These are phyloP conservation scores for Xylota segnis DNA, from an alignment of 2,888 invertebrate genomes.

Conservation along the genomic window DNA sequence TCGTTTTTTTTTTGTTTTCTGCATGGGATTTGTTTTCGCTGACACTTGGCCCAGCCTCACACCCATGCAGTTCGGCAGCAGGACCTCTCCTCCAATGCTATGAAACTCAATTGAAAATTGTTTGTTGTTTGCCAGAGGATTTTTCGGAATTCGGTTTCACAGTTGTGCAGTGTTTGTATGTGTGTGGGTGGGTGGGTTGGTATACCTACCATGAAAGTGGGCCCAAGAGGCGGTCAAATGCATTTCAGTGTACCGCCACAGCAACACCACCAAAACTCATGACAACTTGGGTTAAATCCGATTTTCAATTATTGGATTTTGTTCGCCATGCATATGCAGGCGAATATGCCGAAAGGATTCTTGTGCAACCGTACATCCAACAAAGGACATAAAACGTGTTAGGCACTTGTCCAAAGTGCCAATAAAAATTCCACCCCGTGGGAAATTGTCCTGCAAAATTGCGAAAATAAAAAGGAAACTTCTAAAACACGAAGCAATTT, in stretches of 20 bases:
- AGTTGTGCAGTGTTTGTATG: constrained; percentile 10
- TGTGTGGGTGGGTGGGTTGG: too few species aligned
- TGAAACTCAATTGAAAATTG: constrained; percentile 76
- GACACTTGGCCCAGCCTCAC: constrained; percentile 1
- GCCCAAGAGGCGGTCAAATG: constrained; percentile 49
- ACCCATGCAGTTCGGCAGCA: background rate
- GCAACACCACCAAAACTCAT: constrained; percentile 62
- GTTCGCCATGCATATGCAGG: constrained; percentile 62
- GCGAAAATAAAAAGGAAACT: constrained; percentile 9
- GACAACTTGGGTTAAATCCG: constrained; percentile 79
- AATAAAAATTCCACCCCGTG: constrained; percentile 46
- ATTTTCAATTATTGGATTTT: constrained; percentile 82
- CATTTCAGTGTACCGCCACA: constrained; percentile 54
- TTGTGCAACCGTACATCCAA: constrained; percentile 17
- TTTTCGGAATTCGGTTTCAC: constrained; percentile 69
- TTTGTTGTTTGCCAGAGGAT: constrained; percentile 74
- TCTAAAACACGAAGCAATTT: constrained; percentile 34
- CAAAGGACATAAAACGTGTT: constrained; percentile 41
- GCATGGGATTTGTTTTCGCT: constrained; percentile 52
- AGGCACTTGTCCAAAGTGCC: constrained; percentile 44
- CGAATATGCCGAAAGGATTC: constrained; percentile 16
- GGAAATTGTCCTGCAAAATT: constrained; percentile 27
- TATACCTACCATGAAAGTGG: background rate
- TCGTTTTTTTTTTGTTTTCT: constrained; percentile 17
- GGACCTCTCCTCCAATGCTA: constrained; percentile 36